Base-by-base conservation (phyloP, 2,113 vertebrate genomes). In the Prinia subflava region DNA sequence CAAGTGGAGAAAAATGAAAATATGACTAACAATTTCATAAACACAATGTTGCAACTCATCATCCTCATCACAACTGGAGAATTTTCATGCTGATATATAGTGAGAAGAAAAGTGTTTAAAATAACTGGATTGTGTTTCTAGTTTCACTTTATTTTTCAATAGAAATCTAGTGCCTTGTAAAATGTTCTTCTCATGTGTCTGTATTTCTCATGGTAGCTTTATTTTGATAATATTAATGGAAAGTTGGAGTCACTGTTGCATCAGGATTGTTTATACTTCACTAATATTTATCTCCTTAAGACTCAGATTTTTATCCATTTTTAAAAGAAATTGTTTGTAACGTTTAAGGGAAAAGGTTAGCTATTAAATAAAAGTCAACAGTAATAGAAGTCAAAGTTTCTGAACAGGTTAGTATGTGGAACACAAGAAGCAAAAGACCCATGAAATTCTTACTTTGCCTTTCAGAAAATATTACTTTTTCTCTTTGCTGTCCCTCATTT, bases 381-480 rank as follows among this genome's bases (percentile, higher is more conserved):
- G 4, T 49, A 18, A 7, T 47, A 60, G 41, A 31, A 56, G 50
- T 50, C 44, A 70, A 59, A 70, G 47, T 0, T 52, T 49, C n/a
- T 1, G 1, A 17, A 39, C 2, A 7, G 5, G 30, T 13, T 64
- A 8, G 4, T 28, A 13, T 16, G 10, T 60, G 20, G 31, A 82
- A 63, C 5, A 55, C 3, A 53, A 68, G 33, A 71, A 24, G 7
- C 6, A 62, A 77, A 67, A 71, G 2, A 13, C 55, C 39, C 1
- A 6, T 21, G 4, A 18, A 50, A 39, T 42, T 64, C 16, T 55
- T 63, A 23, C 27, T 79, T 83, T 65, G 4, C 10, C 18, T 76
- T 75, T 73, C 70, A 82, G 11, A 68, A 68, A 73, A 3, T 11
- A 19, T 3, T 42, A 5, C 8, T 20, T 71, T 82, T 92, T 47